phyloP scores from a whole-genome alignment of 2,888 invertebrate genomes.

The Coelogynopora nodosa region DNA sequence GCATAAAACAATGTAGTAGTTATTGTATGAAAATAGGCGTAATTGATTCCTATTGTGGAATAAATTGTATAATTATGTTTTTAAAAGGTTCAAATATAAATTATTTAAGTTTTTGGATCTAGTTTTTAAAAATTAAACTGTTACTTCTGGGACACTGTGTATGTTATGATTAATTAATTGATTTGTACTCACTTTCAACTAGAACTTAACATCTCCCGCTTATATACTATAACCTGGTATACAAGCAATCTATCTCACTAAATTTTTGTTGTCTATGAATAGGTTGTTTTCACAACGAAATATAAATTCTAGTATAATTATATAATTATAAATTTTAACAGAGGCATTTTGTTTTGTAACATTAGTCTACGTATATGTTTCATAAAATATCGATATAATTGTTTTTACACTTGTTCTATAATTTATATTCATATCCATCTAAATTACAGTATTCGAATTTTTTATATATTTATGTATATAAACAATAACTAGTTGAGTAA shows the following conservation, averaged over 20 bases:
- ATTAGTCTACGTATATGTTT: too few species aligned
- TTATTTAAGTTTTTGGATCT: neutral
- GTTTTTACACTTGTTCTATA: too few species aligned
- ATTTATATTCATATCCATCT: neutral
- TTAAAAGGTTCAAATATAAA: neutral
- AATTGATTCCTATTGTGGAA: neutral
- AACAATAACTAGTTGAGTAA: neutral
- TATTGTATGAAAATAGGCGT: neutral
- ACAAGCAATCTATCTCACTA: too few species aligned
- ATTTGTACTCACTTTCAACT: too few species aligned
- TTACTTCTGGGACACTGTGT: neutral
- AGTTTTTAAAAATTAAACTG: neutral
- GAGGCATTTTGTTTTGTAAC: too few species aligned
- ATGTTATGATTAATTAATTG: neutral
- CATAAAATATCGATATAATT: too few species aligned
- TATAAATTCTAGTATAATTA: too few species aligned
- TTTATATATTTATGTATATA: neutral
- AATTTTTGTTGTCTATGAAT: too few species aligned
- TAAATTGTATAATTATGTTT: neutral
- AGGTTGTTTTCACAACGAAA: too few species aligned
- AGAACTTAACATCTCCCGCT: too few species aligned
- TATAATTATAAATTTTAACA: too few species aligned
- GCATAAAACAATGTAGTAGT: neutral
- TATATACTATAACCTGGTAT: too few species aligned
- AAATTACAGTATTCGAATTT: neutral